Conservation (phyloP, 1,140 invertebrate species). For the Listronotus oregonensis region DNA sequence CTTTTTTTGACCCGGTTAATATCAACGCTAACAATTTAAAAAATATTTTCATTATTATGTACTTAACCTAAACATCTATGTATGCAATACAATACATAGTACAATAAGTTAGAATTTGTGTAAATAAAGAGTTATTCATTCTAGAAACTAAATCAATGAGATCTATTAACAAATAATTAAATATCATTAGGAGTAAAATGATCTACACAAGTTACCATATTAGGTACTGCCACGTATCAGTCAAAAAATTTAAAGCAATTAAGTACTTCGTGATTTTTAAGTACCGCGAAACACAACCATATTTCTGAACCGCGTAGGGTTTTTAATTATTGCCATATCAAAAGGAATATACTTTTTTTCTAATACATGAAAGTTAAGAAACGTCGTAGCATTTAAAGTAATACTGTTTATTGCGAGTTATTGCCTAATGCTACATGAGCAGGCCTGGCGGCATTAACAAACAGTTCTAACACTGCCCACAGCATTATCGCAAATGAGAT, state of each 20-base stretch:
- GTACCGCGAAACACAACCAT: conserved; percentile 48
- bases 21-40: no score
- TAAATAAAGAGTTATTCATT: conserved; percentile 21
- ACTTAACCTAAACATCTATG: not conserved
- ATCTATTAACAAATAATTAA: conserved; percentile 40
- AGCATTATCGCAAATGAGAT: conserved; percentile 43
- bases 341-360: conserved; percentile 37
- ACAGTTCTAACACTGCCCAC: conserved; percentile 36
- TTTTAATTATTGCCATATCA: conserved; percentile 46
- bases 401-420: conserved; percentile 59
- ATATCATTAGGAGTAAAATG: conserved; percentile 38
- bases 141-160: conserved; percentile 39
- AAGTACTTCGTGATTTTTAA: conserved; percentile 38
- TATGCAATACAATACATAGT: not conserved
- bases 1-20: no score
- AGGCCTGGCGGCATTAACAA: conserved; percentile 37
- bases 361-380: not conserved
- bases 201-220: conserved; percentile 19
- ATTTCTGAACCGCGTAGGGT: conserved; percentile 19
- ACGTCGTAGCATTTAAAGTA: conserved; percentile 40
- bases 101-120: conserved; percentile 20
- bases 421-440: conserved; percentile 55
- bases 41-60: not conserved
- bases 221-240: conserved; percentile 37
- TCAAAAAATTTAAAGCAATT: conserved; percentile 36